These are phyloP conservation scores for Aporophyla lueneburgensis DNA, from an alignment of 2,888 invertebrate genomes.

Conservation along the genomic window DNA sequence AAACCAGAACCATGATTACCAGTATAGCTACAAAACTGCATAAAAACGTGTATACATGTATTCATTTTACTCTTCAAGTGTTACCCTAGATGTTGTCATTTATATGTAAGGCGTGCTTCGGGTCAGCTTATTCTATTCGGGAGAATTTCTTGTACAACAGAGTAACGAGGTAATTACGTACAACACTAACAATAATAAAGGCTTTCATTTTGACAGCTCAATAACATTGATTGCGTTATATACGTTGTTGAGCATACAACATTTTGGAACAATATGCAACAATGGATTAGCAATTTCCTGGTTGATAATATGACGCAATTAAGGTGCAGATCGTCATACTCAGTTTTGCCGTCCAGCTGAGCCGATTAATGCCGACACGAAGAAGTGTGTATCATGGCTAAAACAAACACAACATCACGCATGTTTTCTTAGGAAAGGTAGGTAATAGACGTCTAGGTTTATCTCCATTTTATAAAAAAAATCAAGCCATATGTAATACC, in stretches of 20 bases:
- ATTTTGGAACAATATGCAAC: too few species aligned
- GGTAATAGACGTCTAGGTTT: not conserved
- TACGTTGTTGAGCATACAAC: too few species aligned
- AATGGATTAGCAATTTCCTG: too few species aligned
- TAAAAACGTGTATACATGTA: not conserved
- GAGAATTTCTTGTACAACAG: not conserved
- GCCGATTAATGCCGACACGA: not conserved
- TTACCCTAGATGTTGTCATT: not conserved
- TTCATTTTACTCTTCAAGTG: not conserved
- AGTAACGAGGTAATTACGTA: too few species aligned
- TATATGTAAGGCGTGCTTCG: not conserved
- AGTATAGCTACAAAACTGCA: not conserved
- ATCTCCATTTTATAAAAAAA: not conserved
- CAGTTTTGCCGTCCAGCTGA: not conserved
- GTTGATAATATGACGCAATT: too few species aligned
- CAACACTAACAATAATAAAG: too few species aligned
- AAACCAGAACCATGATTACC: not conserved
- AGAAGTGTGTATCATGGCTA: not conserved
- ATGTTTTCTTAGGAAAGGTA: too few species aligned
- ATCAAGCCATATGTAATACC: not conserved
- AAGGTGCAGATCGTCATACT: not conserved
- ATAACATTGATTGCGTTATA: too few species aligned
- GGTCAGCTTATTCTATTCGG: not conserved
- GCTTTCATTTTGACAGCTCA: too few species aligned
- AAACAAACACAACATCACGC: not conserved